phyloP scores from a whole-genome alignment of 2,113 vertebrate genomes.

The Emydura subglobosa region DNA sequence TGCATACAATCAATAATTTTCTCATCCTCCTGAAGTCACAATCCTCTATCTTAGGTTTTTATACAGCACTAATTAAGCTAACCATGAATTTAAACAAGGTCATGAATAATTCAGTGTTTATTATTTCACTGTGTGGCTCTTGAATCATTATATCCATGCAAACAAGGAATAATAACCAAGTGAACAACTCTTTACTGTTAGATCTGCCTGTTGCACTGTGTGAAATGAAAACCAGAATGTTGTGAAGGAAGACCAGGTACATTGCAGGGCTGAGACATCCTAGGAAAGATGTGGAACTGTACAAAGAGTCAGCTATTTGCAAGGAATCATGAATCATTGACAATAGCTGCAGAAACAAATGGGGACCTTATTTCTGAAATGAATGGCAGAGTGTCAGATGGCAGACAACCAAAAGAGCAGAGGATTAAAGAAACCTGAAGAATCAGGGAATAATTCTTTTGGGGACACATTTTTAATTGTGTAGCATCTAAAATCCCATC shows the following conservation, averaged over 20 bases:
- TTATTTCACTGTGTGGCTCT: not conserved
- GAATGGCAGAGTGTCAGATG: constrained; percentile 64
- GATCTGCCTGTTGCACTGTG: accelerated
- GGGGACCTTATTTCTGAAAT: constrained; percentile 42
- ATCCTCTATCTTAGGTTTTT: not conserved
- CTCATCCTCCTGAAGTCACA: not conserved
- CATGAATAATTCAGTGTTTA: not conserved
- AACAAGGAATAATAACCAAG: not conserved
- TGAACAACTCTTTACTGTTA: accelerated
- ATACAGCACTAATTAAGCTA: not conserved
- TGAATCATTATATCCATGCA: not conserved
- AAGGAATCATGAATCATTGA: constrained; percentile 9
- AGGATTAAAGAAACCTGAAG: constrained; percentile 52
- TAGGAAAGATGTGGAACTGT: not conserved
- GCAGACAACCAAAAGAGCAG: constrained; percentile 34
- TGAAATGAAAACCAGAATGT: not conserved
- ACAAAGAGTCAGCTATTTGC: constrained; percentile 5
- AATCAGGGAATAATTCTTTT: not conserved
- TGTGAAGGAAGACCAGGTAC: not conserved
- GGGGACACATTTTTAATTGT: constrained; percentile 1
- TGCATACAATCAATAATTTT: not conserved
- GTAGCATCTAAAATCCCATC: not conserved
- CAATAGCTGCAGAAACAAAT: constrained; percentile 63
- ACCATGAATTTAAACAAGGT: not conserved
- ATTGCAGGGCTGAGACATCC: not conserved